Conservation (phyloP, 1,140 invertebrate species). For the Megalonaias nervosa region DNA sequence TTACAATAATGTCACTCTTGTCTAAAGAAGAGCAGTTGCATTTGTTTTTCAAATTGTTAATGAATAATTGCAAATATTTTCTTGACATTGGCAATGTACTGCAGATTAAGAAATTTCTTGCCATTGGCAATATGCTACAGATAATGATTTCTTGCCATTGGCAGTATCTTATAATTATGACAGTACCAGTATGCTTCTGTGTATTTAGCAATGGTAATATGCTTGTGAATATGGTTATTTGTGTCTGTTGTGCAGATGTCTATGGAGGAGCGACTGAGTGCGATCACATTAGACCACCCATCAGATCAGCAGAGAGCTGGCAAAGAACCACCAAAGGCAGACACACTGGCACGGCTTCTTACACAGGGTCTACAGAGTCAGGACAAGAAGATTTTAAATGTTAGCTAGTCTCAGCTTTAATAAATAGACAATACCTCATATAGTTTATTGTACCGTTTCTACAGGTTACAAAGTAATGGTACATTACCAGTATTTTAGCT, state of each 20-base stretch:
- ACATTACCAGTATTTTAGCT: no score
- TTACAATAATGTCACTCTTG: no score
- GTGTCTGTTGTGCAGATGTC: slow-evolving; percentile 55
- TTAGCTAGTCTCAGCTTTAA: slow-evolving; percentile 37
- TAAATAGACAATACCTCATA: no score
- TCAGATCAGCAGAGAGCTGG: slow-evolving; percentile 8
- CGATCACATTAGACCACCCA: slow-evolving; percentile 59
- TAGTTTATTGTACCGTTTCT: no score
- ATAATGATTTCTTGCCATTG: background rate
- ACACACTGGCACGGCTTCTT: slow-evolving; percentile 60
- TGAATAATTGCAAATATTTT: no score
- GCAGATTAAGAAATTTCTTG: no score
- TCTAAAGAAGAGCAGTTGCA: no score
- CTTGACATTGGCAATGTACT: no score
- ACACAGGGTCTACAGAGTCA: slow-evolving; percentile 67
- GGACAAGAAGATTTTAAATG: slow-evolving; percentile 65
- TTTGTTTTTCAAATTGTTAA: no score
- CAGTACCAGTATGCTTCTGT: background rate
- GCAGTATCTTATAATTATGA: slow-evolving; percentile 1
- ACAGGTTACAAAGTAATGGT: no score
- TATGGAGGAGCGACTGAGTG: slow-evolving; percentile 65
- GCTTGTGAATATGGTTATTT: slow-evolving; percentile 4
- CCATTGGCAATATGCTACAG: background rate
- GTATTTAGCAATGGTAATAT: slow-evolving; percentile 54
- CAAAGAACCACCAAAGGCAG: slow-evolving; percentile 58